Evolutionary conservation across 2,113 vertebrate genomes (phyloP).

Genomic region (Myotis yumanensis): DNA sequence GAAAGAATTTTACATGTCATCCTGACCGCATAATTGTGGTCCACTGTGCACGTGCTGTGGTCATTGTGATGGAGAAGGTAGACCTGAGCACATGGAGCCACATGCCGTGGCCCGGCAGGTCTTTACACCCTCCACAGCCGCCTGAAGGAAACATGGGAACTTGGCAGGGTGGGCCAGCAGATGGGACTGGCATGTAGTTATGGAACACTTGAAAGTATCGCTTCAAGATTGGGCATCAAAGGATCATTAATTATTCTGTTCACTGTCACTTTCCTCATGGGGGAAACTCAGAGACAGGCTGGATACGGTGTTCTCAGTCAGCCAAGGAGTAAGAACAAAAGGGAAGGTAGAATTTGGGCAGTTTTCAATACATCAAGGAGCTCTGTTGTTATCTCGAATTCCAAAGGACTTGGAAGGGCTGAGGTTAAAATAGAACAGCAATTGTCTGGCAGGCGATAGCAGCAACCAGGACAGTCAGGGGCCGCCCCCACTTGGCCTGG

Average conservation of each 20-base stretch:
- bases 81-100: neutral
- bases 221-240: conserved; percentile 73
- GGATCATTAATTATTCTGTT: conserved; percentile 82
- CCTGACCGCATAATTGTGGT: neutral
- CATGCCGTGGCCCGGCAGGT: conserved; percentile 57
- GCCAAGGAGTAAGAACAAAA: conserved; percentile 75
- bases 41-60: neutral
- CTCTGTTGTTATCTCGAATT: conserved; percentile 78
- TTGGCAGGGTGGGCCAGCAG: conserved; percentile 67
- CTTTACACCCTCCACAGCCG: conserved; percentile 61
- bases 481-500: neutral
- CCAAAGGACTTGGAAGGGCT: conserved; percentile 72
- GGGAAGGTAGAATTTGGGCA: conserved; percentile 63
- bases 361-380: conserved; percentile 70
- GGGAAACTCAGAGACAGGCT: conserved; percentile 70
- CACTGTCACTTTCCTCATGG: conserved; percentile 69
- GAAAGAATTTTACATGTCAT: neutral
- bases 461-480: conserved; percentile 11
- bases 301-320: conserved; percentile 68
- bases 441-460: conserved; percentile 14
- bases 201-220: conserved; percentile 78
- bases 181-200: conserved; percentile 71
- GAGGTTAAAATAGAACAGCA: conserved; percentile 70
- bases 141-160: conserved; percentile 66
- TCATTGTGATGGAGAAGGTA: conserved; percentile 53